Percentiles rank a stretch among this genome's conserved stretches.
Evolutionary conservation across 2,113 vertebrate species (phyloP).

Genomic region (Caloenas nicobarica): DNA sequence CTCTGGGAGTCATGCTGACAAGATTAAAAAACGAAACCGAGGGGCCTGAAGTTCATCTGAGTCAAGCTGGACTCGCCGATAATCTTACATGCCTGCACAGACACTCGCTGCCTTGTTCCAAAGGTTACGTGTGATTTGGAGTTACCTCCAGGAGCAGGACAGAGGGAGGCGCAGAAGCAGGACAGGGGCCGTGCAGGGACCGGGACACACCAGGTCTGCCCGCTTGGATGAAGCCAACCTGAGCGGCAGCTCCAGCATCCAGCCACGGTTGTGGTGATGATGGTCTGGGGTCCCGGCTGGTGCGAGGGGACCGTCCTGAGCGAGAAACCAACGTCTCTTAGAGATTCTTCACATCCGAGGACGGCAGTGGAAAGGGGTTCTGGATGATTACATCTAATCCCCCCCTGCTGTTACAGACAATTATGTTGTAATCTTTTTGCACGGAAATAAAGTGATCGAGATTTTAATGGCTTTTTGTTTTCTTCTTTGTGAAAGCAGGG

Average conservation of each 20-base stretch:
- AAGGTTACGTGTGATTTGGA: not conserved
- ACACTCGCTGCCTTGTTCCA: not conserved
- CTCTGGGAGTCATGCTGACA: not conserved
- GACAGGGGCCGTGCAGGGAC: no score
- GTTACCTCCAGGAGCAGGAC: not conserved
- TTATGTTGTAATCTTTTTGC: not conserved
- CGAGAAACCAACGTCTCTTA: not conserved
- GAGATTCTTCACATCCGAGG: not conserved
- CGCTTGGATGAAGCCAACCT: not conserved
- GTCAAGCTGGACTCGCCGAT: not conserved
- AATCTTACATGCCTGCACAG: fast-evolving
- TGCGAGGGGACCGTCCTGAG: not conserved
- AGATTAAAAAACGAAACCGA: not conserved
- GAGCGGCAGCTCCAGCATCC: not conserved
- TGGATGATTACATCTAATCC: not conserved
- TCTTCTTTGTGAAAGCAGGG: not conserved
- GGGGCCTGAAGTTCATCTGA: not conserved
- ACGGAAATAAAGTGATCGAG: not conserved
- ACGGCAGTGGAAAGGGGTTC: not conserved
- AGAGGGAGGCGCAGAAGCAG: no score
- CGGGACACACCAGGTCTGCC: not conserved
- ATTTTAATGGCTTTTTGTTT: not conserved
- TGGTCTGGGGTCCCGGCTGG: not conserved
- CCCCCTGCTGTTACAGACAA: not conserved
- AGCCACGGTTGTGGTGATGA: fast-evolving